Evolutionary conservation across 2,113 vertebrate species (phyloP), one percentile per base, ranked within the genome.

Genomic region (Numida meleagris): DNA sequence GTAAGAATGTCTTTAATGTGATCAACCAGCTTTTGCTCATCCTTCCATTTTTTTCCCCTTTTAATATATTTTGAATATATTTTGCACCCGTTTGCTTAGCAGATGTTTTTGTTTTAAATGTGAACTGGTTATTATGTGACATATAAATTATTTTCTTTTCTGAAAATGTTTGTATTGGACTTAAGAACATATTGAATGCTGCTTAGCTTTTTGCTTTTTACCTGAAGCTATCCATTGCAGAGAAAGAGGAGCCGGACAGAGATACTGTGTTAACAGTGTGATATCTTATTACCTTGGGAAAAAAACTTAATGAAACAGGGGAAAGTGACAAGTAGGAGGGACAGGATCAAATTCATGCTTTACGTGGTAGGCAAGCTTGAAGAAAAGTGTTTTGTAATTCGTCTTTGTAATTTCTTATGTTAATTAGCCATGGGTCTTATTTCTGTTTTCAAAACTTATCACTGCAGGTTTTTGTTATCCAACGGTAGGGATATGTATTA

Each of bases 71-170:
- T 25, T 40, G 68, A 29, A 34, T 8, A 4, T 57, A 20, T 70
- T 93, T 96, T 96, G 48, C 45, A 74, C 46, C 58, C 17, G n/a
- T 86, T 82, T 75, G 66, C 70, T 38, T 43, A 53, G 25, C 48
- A 62, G 36, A 14, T 77, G 78, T 75, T 97, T 94, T 74, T 23
- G 48, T 86, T 95, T 81, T 88, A 75, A 74, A 58, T 84, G 23
- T 15, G 89, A 66, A 77, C 51, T 86, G n/a, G 25, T 31, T 76
- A n/a, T 40, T 82, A 8, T 63, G 31, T 81, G 50, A 38, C 36
- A 14, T 1, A 45, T 89, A 16, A 6, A 7, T 53, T 58, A 16
- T 48, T 25, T 67, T 77, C 16, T 62, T 83, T 34, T 31, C 61
- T 81, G 74, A 66, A 92, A 70, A 29, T 55, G 20, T 74, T 86